phyloP scores from a whole-genome alignment of 2,888 invertebrate genomes.

The Harpalus rubripes region DNA sequence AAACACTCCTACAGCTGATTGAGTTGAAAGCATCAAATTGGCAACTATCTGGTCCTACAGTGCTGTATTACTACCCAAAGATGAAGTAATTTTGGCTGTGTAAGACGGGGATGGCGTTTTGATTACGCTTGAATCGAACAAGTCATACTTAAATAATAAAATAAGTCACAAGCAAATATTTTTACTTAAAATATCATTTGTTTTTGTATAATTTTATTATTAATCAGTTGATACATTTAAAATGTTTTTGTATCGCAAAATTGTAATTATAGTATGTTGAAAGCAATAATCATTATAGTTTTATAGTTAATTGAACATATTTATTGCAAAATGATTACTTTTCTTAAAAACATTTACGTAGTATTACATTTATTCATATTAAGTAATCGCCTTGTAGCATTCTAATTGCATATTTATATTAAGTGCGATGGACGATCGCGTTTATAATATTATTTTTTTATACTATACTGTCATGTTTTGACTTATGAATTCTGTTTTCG shows the following conservation, averaged over 20 bases:
- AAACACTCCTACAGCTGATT: slow-evolving; percentile 92
- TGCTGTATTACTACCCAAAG: slow-evolving; percentile 91
- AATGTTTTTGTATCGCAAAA: slow-evolving; percentile 5
- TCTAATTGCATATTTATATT: no score
- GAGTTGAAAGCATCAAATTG: slow-evolving; percentile 94
- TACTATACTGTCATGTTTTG: no score
- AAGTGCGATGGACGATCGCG: no score
- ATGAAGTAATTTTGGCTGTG: slow-evolving; percentile 73
- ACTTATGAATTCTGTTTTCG: no score
- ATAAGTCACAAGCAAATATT: slow-evolving; percentile 37
- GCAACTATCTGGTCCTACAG: slow-evolving; percentile 93
- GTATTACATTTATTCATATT: no score
- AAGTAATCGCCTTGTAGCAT: no score
- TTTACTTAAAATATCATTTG: slow-evolving; percentile 38
- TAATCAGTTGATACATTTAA: slow-evolving; percentile 25
- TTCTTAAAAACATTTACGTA: no score
- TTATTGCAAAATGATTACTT: neutral
- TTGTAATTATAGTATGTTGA: neutral
- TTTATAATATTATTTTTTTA: no score
- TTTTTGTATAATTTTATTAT: slow-evolving; percentile 43
- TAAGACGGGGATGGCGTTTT: slow-evolving; percentile 16
- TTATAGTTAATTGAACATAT: neutral
- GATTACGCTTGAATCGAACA: slow-evolving; percentile 34
- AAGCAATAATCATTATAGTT: neutral
- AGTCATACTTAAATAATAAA: slow-evolving; percentile 27